phyloP scores from a whole-genome alignment of 2,888 invertebrate species.

The Hypena proboscidalis region DNA sequence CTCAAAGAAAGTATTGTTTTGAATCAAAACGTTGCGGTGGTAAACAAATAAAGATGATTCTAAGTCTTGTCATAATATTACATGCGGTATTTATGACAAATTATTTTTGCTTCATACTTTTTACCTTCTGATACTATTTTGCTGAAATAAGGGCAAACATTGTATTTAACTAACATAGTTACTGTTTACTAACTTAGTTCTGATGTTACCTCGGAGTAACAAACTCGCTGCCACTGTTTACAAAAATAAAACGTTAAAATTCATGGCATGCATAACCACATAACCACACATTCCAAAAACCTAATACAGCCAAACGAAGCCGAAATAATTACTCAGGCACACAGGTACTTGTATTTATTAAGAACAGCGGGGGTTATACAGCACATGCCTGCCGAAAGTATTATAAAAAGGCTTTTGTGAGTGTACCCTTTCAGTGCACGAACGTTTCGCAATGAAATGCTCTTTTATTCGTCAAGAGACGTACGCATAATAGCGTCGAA shows the following conservation, averaged over 20 bases:
- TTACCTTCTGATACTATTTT: too few species aligned
- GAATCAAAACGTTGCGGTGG: too few species aligned
- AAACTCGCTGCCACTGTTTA: too few species aligned
- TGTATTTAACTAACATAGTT: too few species aligned
- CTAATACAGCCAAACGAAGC: conserved; percentile 38
- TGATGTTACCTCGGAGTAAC: too few species aligned
- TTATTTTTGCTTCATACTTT: too few species aligned
- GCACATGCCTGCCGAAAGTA: conserved; percentile 73
- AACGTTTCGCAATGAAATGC: conserved; percentile 68
- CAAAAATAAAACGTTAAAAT: neutral
- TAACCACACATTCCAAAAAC: conserved; percentile 33
- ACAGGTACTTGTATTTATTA: conserved; percentile 61
- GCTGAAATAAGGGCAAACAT: too few species aligned
- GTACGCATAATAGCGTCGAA: conserved; percentile 64
- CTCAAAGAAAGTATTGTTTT: too few species aligned
- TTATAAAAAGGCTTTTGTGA: conserved; percentile 78
- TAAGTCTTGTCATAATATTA: too few species aligned
- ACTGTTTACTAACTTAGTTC: too few species aligned
- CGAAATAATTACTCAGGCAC: conserved; percentile 63
- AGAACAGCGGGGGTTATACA: conserved; percentile 60
- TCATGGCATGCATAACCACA: conserved; percentile 28
- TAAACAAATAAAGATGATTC: too few species aligned
- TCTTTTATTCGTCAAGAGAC: conserved; percentile 71
- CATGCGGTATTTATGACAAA: too few species aligned
- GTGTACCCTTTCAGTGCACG: conserved; percentile 67